These are phyloP conservation scores for Quiscalus mexicanus DNA, from an alignment of 2,113 vertebrate species.

Conservation along the genomic window DNA sequence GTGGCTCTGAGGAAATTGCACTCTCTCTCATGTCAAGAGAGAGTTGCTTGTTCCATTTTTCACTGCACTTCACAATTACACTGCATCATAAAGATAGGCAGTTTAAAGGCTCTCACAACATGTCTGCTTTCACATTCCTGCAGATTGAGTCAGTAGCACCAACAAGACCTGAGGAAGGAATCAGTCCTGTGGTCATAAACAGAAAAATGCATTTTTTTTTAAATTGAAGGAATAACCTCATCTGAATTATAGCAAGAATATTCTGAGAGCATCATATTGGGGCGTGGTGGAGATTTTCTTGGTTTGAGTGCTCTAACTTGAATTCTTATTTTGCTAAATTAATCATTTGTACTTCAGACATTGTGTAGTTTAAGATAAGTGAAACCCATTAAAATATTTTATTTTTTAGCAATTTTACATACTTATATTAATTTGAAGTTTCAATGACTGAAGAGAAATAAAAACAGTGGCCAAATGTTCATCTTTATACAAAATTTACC, in stretches of 20 bases:
- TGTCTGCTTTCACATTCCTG: neutral
- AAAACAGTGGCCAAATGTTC: neutral
- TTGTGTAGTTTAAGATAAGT: neutral
- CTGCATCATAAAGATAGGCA: neutral
- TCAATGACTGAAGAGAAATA: neutral
- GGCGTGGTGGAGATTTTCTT: neutral
- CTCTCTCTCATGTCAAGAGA: fast-evolving
- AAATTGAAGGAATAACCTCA: neutral
- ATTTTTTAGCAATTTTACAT: neutral
- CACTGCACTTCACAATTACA: neutral
- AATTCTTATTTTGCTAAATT: neutral
- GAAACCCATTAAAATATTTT: neutral
- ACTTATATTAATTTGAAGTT: neutral
- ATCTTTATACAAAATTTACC: neutral
- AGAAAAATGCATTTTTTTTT: neutral
- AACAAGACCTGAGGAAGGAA: neutral
- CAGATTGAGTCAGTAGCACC: neutral
- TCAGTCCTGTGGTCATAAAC: neutral
- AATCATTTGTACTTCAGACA: neutral
- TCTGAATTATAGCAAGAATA: neutral
- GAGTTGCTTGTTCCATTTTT: neutral
- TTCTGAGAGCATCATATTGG: neutral
- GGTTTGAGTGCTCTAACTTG: neutral
- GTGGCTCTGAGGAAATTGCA: neutral
- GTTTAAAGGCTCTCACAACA: neutral